A percentile compares a stretch with the other conserved stretches of the same genome.
phyloP scores from a whole-genome alignment of 2,888 invertebrate species.

The Dynastes tityus region DNA sequence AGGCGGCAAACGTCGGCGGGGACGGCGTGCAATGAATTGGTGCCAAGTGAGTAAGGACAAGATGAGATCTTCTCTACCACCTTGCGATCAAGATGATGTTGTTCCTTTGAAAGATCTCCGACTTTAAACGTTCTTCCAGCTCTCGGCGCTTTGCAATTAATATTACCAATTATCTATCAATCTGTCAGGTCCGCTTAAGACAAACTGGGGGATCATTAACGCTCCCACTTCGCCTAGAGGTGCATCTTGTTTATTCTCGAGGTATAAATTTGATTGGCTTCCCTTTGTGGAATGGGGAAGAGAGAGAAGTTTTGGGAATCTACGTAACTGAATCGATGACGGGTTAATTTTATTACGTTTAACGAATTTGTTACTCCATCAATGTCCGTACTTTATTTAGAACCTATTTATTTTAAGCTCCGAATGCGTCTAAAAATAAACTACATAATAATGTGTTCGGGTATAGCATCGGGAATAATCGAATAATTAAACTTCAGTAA shows the following conservation, averaged over 20 bases:
- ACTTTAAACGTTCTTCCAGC: conserved; percentile 52
- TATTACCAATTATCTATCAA: conserved; percentile 35
- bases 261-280: neutral
- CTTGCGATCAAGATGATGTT: conserved; percentile 61
- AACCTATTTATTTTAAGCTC: neutral
- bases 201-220: neutral
- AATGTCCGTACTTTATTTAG: no score
- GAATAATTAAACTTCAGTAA: conserved; percentile 56
- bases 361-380: no score
- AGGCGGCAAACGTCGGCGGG: conserved; percentile 56
- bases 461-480: conserved; percentile 31
- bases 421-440: conserved; percentile 39
- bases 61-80: conserved; percentile 57
- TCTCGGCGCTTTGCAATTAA: conserved; percentile 32
- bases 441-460: conserved; percentile 41
- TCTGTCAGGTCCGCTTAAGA: conserved; percentile 5
- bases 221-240: neutral
- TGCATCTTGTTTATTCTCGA: conserved; percentile 2
- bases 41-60: conserved; percentile 64
- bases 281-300: no score
- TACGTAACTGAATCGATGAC: no score
- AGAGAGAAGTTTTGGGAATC: no score
- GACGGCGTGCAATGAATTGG: conserved; percentile 61
- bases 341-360: no score
- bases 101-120: conserved; percentile 60